Conservation (phyloP, 2,888 invertebrate species). For the Coecobrya sp. region DNA sequence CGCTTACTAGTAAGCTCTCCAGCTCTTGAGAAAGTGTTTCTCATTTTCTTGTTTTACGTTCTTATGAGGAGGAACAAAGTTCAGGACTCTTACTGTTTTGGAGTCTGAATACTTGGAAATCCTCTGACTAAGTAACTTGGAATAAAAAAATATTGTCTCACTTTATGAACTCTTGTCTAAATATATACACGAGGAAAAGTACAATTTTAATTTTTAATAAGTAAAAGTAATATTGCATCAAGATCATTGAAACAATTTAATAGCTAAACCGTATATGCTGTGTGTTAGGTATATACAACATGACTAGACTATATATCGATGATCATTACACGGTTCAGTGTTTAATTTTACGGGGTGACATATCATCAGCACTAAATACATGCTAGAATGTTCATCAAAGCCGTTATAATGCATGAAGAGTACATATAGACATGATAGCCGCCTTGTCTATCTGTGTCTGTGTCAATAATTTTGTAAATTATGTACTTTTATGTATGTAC, state of each 20-base stretch:
- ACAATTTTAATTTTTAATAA: slow-evolving; percentile 5
- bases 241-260: slow-evolving; percentile 14
- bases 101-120: background rate
- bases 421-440: slow-evolving; percentile 8
- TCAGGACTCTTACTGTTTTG: background rate
- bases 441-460: slow-evolving; percentile 46
- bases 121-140: slow-evolving; percentile 1
- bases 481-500: background rate
- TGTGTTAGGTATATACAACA: background rate
- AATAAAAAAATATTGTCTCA: background rate
- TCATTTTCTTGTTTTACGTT: background rate
- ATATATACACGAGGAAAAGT: slow-evolving; percentile 7
- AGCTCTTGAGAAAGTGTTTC: background rate
- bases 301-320: background rate
- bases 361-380: background rate
- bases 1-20: background rate
- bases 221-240: background rate
- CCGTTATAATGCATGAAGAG: background rate
- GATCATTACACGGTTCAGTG: background rate
- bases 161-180: slow-evolving; percentile 38
- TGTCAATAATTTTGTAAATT: slow-evolving; percentile 40
- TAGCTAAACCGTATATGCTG: background rate
- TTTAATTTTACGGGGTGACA: slow-evolving; percentile 48
- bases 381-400: background rate
- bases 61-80: too few relatives aligned